These are phyloP conservation scores for Caranx ignobilis DNA, from an alignment of 2,113 vertebrate genomes.

Conservation along the genomic window DNA sequence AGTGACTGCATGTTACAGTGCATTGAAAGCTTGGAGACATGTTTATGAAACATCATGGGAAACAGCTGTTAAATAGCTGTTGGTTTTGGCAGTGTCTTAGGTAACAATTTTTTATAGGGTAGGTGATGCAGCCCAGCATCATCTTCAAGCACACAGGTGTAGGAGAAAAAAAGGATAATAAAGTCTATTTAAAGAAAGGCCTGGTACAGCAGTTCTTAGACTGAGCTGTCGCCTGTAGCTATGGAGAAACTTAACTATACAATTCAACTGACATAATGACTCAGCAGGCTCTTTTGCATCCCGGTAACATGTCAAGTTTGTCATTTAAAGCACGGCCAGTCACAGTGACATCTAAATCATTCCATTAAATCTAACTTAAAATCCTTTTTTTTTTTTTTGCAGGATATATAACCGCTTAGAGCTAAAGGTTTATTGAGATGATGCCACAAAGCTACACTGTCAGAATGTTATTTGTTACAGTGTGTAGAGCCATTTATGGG, in stretches of 20 bases:
- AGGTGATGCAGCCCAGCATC: constrained; percentile 14
- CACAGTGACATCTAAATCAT: constrained; percentile 44
- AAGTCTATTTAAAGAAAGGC: constrained; percentile 23
- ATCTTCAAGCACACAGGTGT: constrained; percentile 28
- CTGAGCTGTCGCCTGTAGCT: constrained; percentile 47
- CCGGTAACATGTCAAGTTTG: constrained; percentile 2
- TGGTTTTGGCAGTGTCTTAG: constrained; percentile 28
- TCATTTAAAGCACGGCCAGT: constrained; percentile 58
- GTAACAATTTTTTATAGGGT: constrained; percentile 33
- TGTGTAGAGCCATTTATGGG: too few species aligned
- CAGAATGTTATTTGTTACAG: too few species aligned
- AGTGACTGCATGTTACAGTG: neutral
- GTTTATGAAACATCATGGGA: constrained; percentile 19
- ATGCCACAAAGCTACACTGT: neutral
- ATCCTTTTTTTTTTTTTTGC: neutral
- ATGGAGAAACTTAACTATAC: constrained; percentile 36
- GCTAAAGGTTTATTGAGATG: constrained; percentile 2
- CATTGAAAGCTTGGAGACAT: constrained; percentile 8
- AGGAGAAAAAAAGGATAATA: neutral
- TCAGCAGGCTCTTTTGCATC: constrained; percentile 20
- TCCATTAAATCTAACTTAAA: constrained; percentile 26
- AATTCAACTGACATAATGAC: constrained; percentile 45
- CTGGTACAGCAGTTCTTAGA: constrained; percentile 47
- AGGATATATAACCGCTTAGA: constrained; percentile 9
- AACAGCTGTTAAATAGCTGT: constrained; percentile 18